Conservation (phyloP, 92 coral and sea anemone genomes). For the Siderastrea siderea region DNA sequence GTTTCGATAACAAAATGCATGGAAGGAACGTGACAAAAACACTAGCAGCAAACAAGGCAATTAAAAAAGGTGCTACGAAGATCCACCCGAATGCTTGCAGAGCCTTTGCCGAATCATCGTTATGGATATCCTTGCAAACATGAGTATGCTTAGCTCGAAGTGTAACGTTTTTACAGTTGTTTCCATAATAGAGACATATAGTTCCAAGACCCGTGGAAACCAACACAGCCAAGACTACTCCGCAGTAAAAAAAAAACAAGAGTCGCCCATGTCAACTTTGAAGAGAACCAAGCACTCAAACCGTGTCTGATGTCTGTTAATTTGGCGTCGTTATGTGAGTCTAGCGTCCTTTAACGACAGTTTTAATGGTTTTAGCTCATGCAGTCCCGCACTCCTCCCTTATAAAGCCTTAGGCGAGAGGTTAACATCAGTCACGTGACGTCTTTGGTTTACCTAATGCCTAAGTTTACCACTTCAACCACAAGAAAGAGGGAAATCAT, state of each 20-base stretch:
- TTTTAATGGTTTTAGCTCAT: no score
- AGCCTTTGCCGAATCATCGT: slow-evolving; percentile 1
- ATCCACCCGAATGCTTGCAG: background rate
- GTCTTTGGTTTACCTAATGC: no score
- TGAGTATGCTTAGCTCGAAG: background rate
- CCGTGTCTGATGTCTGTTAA: background rate
- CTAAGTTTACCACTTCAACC: no score
- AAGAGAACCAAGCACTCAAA: background rate
- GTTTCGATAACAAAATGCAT: no score
- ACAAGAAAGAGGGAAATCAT: no score
- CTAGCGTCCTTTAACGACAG: no score
- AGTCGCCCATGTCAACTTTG: background rate
- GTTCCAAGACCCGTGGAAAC: background rate
- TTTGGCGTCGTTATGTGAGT: background rate
- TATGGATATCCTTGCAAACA: background rate
- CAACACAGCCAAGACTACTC: background rate
- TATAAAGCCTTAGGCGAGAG: no score
- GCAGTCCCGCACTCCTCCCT: no score
- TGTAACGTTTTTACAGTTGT: background rate
- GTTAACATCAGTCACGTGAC: no score
- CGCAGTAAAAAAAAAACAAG: no score
- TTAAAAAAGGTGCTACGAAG: background rate
- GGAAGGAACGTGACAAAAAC: no score
- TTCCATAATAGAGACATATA: background rate
- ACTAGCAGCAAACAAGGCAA: no score